phyloP scores from a whole-genome alignment of 2,797 vertebrate genomes.

The Diglossa cyanea region DNA sequence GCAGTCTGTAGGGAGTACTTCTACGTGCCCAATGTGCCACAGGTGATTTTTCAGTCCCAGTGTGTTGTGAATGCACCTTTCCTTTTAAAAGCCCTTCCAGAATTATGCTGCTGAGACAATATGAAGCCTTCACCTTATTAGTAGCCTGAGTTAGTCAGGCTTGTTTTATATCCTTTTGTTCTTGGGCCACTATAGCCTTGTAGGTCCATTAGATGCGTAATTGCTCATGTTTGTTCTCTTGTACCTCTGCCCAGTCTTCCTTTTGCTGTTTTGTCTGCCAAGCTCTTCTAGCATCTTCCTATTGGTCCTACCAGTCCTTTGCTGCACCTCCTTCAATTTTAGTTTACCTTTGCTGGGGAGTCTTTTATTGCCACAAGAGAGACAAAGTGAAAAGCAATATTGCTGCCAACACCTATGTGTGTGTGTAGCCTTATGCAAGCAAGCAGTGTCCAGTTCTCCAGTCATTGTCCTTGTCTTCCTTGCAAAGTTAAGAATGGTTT shows the following conservation, averaged over 20 bases:
- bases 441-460: neutral
- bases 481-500: neutral
- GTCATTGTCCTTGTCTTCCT: neutral
- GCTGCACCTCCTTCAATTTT: neutral
- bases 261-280: neutral
- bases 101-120: neutral
- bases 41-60: neutral
- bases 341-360: neutral
- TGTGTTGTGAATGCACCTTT: neutral
- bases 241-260: neutral
- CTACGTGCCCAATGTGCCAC: neutral
- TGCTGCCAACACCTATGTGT: neutral
- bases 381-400: neutral
- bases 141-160: neutral
- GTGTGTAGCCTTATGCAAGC: neutral
- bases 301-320: neutral
- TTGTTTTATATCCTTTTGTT: conserved; percentile 14
- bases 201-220: conserved; percentile 11
- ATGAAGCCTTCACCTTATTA: neutral
- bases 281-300: neutral
- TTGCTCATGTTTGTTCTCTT: conserved; percentile 2
- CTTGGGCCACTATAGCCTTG: neutral
- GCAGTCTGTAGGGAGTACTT: neutral
- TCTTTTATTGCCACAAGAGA: neutral
- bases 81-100: neutral